Conservation (phyloP, 2,797 vertebrate species). For the Mastacembelus armatus region DNA sequence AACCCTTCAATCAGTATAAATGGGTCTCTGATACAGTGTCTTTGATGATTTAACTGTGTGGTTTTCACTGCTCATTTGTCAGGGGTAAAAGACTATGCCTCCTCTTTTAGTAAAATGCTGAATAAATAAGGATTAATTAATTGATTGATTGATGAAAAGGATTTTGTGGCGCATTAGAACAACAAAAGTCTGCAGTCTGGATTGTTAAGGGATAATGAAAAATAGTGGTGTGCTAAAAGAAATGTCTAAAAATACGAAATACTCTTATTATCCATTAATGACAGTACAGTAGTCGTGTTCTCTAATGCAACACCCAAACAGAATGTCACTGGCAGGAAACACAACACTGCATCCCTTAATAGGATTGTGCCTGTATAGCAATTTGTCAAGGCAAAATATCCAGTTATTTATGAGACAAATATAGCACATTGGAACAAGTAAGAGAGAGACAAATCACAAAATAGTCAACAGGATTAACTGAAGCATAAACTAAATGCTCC, state of each 20-base stretch:
- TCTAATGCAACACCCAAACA: slow-evolving; percentile 74
- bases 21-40: slow-evolving; percentile 1
- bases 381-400: slow-evolving; percentile 84
- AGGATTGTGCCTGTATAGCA: slow-evolving; percentile 78
- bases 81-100: slow-evolving; percentile 35
- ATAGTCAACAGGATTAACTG: slow-evolving; percentile 84
- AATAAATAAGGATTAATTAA: slow-evolving; percentile 72
- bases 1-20: slow-evolving; percentile 15
- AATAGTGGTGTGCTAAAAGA: slow-evolving; percentile 57
- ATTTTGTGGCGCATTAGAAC: slow-evolving; percentile 63
- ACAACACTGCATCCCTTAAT: slow-evolving; percentile 75
- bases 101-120: slow-evolving; percentile 38
- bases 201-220: slow-evolving; percentile 64
- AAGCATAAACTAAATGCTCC: slow-evolving; percentile 82
- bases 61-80: slow-evolving; percentile 41
- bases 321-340: slow-evolving; percentile 77
- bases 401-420: slow-evolving; percentile 81
- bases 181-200: slow-evolving; percentile 60
- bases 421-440: slow-evolving; percentile 77
- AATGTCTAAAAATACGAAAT: slow-evolving; percentile 73
- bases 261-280: slow-evolving; percentile 76
- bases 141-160: slow-evolving; percentile 76
- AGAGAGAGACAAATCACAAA: slow-evolving; percentile 76
- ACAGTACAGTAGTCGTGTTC: slow-evolving; percentile 66
- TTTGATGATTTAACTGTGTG: not conserved